Conservation (phyloP, 2,113 vertebrate species). For the Platichthys flesus region DNA sequence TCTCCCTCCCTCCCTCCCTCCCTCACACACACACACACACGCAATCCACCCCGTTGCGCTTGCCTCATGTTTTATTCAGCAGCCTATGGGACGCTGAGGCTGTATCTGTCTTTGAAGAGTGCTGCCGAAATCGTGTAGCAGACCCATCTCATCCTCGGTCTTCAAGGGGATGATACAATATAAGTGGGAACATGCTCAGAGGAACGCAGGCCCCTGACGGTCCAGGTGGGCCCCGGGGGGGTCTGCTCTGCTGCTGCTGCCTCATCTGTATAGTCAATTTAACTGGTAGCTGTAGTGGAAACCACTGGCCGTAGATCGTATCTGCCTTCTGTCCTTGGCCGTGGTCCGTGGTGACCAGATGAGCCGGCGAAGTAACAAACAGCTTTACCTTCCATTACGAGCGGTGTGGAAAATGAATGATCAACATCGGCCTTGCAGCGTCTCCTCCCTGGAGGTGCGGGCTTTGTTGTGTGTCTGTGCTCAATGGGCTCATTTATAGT, state of each 20-base stretch:
- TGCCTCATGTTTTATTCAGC: constrained; percentile 84
- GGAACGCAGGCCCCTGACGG: constrained; percentile 46
- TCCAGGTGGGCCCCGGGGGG: constrained; percentile 48
- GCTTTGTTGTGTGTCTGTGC: constrained; percentile 27
- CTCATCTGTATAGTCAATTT: constrained; percentile 50
- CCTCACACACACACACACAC: constrained; percentile 37
- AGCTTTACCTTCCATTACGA: constrained; percentile 45
- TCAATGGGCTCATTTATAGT: constrained; percentile 28
- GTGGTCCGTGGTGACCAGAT: constrained; percentile 23
- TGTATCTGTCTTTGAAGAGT: constrained; percentile 77
- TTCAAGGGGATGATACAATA: constrained; percentile 59
- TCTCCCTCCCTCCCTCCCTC: constrained; percentile 11
- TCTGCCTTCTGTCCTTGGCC: constrained; percentile 56
- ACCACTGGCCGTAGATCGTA: constrained; percentile 29
- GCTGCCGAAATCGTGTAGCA: constrained; percentile 69
- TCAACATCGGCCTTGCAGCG: constrained; percentile 47
- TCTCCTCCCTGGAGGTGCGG: constrained; percentile 26
- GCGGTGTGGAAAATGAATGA: constrained; percentile 32
- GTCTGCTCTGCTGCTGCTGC: constrained; percentile 6
- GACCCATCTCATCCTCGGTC: constrained; percentile 63
- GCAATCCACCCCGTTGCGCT: constrained; percentile 55
- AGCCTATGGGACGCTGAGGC: constrained; percentile 69
- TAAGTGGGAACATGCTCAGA: constrained; percentile 60
- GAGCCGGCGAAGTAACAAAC: constrained; percentile 56
- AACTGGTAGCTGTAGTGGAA: constrained; percentile 38